Evolutionary conservation across 1,140 invertebrate species (phyloP).

Genomic region (Drosophila gunungcola): DNA sequence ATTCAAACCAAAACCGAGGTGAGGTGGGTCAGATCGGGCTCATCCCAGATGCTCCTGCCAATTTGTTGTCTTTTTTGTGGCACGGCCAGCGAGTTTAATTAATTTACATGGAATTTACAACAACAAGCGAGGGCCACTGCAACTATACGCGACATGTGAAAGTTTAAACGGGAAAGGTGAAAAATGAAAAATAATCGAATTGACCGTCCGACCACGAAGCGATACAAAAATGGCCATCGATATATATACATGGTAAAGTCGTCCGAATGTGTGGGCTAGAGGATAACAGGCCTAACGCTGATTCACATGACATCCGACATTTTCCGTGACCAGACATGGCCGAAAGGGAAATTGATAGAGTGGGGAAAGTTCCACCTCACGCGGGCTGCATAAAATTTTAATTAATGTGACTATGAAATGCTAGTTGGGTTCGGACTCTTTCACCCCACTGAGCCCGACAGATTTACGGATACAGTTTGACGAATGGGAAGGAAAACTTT

Average conservation of each 20-base stretch:
- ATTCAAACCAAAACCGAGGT: slow-evolving; percentile 22
- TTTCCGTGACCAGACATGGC: slow-evolving; percentile 14
- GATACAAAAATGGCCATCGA: slow-evolving; percentile 42
- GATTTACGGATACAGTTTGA: slow-evolving; percentile 27
- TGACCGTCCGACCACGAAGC: slow-evolving; percentile 62
- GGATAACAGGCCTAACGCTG: slow-evolving; percentile 45
- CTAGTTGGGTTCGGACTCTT: slow-evolving; percentile 6
- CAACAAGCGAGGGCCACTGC: slow-evolving; percentile 51
- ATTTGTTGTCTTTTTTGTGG: slow-evolving; percentile 68
- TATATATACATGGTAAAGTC: neutral
- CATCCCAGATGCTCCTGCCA: slow-evolving; percentile 57
- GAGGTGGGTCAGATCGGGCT: slow-evolving; percentile 18
- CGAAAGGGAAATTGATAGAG: neutral
- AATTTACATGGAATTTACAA: slow-evolving; percentile 83
- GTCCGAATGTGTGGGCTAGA: neutral
- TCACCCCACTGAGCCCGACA: slow-evolving; percentile 14
- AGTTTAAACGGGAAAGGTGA: slow-evolving; percentile 71
- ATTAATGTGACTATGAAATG: slow-evolving; percentile 75
- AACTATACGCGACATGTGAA: slow-evolving; percentile 64
- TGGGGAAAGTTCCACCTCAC: slow-evolving; percentile 29
- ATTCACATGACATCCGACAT: slow-evolving; percentile 65
- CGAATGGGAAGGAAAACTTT: slow-evolving; percentile 16
- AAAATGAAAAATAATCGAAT: slow-evolving; percentile 81
- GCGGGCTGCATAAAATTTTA: slow-evolving; percentile 73
- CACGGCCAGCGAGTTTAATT: slow-evolving; percentile 78